Base-by-base conservation (phyloP, 2,888 invertebrate genomes). In the Orchesellides sinensis region DNA sequence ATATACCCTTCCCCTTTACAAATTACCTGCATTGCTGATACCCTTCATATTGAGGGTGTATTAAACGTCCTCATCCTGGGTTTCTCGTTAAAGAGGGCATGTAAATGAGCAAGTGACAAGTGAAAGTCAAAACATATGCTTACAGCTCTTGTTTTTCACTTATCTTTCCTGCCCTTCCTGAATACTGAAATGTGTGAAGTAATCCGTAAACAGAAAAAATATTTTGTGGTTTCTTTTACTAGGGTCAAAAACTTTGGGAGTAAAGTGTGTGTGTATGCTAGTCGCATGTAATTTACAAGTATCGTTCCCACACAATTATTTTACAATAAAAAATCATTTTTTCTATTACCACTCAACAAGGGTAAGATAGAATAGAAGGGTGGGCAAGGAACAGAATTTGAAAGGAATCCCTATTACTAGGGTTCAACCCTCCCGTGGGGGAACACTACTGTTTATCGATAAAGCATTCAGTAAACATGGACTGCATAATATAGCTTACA, bases 51-150 rank as follows among this genome's bases (percentile, higher is more conserved):
- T 12, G 52, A 52, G 52, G 52, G 52, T 52, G 52, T 52, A 17
- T 17, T n/a, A n/a, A 52, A 52, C n/a, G 40, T 5, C 10, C 40
- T 40, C n/a, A n/a, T n/a, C n/a, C n/a, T n/a, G n/a, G n/a, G n/a
- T n/a, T n/a, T n/a, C n/a, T n/a, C n/a, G 6, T n/a, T n/a, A 17
- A 25, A 4, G 19, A 54, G 21, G 19, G 23, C 10, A 14, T 54
- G 54, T 12, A 56, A 56, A 56, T 56, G 56, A 56, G 56, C 63
- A 63, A 32, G 63, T 63, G 63, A 63, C 63, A 56, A 56, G 27
- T 23, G 56, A 23, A 56, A 56, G 56, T 56, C 56, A 25, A 56
- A 56, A 27, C 56, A 56, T 56, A 12, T 56, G 56, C 25, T 56
- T n/a, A 10, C 10, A 10, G n/a, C 49, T 5, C 49, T 17, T 56